These are phyloP conservation scores for Sisor rabdophorus DNA, from an alignment of 2,113 vertebrate species.

Conservation along the genomic window DNA sequence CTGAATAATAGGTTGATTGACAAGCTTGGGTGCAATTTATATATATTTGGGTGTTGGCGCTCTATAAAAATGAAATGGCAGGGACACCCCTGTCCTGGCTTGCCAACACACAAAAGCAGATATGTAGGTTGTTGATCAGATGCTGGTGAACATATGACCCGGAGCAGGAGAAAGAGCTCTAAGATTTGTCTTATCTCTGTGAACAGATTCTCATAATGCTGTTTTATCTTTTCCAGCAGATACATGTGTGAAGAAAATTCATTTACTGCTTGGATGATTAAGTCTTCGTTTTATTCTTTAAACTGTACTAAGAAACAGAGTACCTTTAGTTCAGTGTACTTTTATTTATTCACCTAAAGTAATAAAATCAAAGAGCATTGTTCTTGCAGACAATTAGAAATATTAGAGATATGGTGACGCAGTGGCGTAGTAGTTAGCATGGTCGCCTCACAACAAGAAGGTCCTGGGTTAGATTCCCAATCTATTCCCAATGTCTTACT, in stretches of 20 bases:
- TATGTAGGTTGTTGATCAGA: constrained; percentile 33
- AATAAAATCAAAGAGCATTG: not conserved
- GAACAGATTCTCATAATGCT: constrained; percentile 59
- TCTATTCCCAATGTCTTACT: too few relatives aligned
- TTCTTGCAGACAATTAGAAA: constrained; percentile 17
- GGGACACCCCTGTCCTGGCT: constrained; percentile 8
- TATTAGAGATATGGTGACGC: constrained; percentile 1
- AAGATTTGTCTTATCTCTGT: constrained; percentile 62
- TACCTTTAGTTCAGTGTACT: constrained; percentile 23
- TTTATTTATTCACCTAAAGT: not conserved
- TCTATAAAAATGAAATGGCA: constrained; percentile 28
- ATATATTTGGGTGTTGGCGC: not conserved
- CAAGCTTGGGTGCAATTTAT: constrained; percentile 20
- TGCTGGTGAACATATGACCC: constrained; percentile 31
- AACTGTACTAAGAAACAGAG: constrained; percentile 6
- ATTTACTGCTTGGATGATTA: constrained; percentile 60
- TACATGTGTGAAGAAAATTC: constrained; percentile 54
- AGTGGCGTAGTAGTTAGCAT: too few relatives aligned
- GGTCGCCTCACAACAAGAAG: too few relatives aligned
- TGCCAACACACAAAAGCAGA: constrained; percentile 28
- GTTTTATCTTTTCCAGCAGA: constrained; percentile 59
- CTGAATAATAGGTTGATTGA: constrained; percentile 7
- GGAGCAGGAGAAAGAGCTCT: constrained; percentile 46
- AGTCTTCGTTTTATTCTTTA: constrained; percentile 29
- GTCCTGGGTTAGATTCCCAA: too few relatives aligned